Percentiles rank a stretch among this genome's conserved stretches.
phyloP scores from a whole-genome alignment of 2,888 invertebrate genomes.

The Drosophila neotestacea region DNA sequence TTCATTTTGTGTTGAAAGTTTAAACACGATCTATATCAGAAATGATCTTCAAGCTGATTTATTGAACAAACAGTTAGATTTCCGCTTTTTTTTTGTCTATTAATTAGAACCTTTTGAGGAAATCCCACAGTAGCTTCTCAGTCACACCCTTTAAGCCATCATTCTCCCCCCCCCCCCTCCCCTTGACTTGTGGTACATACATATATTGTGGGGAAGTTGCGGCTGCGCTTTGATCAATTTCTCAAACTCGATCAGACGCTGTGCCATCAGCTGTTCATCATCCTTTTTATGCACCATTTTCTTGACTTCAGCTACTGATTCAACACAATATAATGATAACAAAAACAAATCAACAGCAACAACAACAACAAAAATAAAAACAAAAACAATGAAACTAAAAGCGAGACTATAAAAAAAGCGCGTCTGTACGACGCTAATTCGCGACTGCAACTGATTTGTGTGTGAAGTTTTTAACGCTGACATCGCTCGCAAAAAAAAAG shows the following conservation, averaged over 20 bases:
- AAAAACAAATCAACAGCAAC: constrained; percentile 16
- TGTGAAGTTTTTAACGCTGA: constrained; percentile 54
- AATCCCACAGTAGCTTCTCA: background rate
- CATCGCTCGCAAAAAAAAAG: constrained; percentile 44
- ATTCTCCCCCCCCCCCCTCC: no score
- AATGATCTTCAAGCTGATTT: background rate
- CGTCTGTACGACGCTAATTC: constrained; percentile 75
- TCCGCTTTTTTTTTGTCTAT: background rate
- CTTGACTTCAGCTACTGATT: no score
- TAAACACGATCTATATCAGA: background rate
- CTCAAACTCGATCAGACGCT: constrained; percentile 71
- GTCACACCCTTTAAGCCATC: background rate
- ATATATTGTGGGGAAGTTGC: constrained; percentile 89
- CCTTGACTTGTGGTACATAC: constrained; percentile 85
- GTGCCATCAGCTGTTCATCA: constrained; percentile 64
- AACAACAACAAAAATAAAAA: constrained; percentile 12
- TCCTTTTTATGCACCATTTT: constrained; percentile 62
- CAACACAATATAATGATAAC: background rate
- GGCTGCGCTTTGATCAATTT: constrained; percentile 88
- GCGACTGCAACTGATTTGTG: constrained; percentile 78
- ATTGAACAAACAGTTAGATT: background rate
- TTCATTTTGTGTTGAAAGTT: no score
- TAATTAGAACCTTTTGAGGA: constrained; percentile 15
- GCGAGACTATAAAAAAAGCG: constrained; percentile 43
- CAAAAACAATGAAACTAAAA: constrained; percentile 10